phyloP scores from a whole-genome alignment of 2,113 vertebrate genomes.

The Falco punctatus region DNA sequence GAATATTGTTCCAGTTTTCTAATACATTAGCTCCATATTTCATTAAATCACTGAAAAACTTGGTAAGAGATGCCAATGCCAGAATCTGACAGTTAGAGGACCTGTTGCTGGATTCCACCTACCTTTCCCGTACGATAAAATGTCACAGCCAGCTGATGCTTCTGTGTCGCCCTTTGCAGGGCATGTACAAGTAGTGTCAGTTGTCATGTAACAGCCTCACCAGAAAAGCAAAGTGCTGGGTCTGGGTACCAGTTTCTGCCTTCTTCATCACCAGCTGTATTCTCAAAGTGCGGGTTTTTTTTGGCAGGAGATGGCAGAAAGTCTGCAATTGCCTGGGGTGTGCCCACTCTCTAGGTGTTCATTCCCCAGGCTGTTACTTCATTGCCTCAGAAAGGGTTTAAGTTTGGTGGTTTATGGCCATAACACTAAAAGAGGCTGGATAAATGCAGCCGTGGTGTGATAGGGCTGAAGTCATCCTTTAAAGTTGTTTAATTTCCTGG shows the following conservation, averaged over 20 bases:
- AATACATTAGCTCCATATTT: neutral
- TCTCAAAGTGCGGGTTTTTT: neutral
- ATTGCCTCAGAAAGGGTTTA: neutral
- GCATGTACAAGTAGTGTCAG: too few relatives aligned
- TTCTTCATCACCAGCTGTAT: neutral
- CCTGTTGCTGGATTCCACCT: neutral
- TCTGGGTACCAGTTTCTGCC: neutral
- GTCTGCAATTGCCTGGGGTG: accelerated
- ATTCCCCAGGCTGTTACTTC: neutral
- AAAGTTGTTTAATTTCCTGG: neutral
- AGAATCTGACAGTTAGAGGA: neutral
- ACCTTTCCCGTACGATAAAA: accelerated
- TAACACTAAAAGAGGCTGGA: neutral
- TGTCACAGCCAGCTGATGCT: neutral
- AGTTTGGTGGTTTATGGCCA: neutral
- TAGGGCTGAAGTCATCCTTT: neutral
- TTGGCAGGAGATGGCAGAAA: neutral
- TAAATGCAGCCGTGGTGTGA: neutral
- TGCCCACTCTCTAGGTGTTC: accelerated
- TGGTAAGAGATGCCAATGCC: neutral
- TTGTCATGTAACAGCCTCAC: neutral
- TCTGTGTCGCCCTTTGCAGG: neutral
- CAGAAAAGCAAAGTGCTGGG: neutral
- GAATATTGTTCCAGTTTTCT: neutral
- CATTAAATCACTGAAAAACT: neutral